phyloP scores from a whole-genome alignment of 2,113 vertebrate genomes.

The Origma solitaria region DNA sequence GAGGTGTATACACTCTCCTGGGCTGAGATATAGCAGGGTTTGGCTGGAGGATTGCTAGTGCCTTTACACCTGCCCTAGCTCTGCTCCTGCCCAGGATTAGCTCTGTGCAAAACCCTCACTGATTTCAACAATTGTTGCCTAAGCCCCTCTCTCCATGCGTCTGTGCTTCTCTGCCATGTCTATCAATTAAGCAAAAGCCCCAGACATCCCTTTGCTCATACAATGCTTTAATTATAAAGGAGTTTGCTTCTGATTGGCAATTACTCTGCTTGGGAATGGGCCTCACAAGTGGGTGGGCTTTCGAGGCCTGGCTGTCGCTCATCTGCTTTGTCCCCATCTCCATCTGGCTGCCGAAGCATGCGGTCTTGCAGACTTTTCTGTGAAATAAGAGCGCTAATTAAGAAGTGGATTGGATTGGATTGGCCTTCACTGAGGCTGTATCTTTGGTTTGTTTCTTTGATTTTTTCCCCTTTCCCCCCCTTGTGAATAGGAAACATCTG shows the following conservation, averaged over 20 bases:
- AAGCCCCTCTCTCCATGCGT: background rate
- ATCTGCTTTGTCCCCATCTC: background rate
- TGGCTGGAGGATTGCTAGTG: background rate
- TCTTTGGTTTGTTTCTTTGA: background rate
- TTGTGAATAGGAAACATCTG: background rate
- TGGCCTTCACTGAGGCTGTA: background rate
- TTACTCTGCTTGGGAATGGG: conserved; percentile 29
- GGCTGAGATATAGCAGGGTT: background rate
- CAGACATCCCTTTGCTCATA: conserved; percentile 22
- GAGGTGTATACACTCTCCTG: background rate
- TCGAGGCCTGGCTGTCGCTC: background rate
- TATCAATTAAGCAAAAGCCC: conserved; percentile 13
- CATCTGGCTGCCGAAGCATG: background rate
- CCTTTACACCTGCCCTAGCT: background rate
- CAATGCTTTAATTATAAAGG: conserved; percentile 44
- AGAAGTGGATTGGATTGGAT: background rate
- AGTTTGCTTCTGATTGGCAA: conserved; percentile 36
- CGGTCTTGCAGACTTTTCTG: background rate
- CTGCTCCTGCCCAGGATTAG: background rate
- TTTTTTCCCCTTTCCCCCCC: background rate
- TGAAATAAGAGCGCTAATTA: background rate
- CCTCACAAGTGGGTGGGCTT: background rate
- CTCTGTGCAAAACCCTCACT: background rate
- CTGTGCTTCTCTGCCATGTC: background rate
- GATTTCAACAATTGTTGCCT: conserved; percentile 1